These are phyloP conservation scores for Syrmaticus mikado DNA, from an alignment of 2,113 vertebrate genomes.

Conservation along the genomic window DNA sequence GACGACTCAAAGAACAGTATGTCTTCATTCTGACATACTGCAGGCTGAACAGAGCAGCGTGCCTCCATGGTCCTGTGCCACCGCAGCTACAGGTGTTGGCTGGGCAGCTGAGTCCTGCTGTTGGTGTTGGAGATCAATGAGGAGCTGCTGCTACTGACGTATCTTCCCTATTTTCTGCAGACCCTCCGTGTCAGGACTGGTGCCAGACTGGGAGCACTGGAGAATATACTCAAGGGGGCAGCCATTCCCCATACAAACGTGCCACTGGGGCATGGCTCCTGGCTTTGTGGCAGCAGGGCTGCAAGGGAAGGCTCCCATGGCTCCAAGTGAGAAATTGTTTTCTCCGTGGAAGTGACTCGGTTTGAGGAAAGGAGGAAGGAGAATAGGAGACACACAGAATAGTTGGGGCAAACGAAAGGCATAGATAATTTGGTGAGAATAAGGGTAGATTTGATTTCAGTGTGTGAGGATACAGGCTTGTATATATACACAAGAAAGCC, in stretches of 20 bases:
- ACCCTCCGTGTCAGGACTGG: fast-evolving
- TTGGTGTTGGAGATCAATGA: background rate
- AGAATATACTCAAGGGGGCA: slow-evolving; percentile 55
- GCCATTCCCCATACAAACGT: slow-evolving; percentile 19
- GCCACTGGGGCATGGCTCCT: background rate
- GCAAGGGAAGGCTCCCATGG: background rate
- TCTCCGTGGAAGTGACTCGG: background rate
- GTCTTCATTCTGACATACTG: background rate
- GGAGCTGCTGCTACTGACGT: background rate
- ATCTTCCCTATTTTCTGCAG: background rate
- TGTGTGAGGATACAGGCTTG: background rate
- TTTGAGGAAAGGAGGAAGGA: background rate
- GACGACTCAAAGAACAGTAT: background rate
- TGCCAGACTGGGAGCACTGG: background rate
- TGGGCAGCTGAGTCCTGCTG: background rate
- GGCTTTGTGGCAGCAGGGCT: background rate
- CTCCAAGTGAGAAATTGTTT: background rate
- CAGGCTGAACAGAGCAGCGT: background rate
- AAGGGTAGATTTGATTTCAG: background rate
- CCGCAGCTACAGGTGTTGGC: background rate
- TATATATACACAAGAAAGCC: background rate
- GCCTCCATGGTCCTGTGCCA: background rate
- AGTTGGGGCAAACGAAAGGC: background rate
- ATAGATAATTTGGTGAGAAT: background rate
- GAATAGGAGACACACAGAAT: background rate